A percentile compares a stretch with the other conserved stretches of the same genome.
These are phyloP conservation scores for Nephila pilipes DNA, from an alignment of 1,140 invertebrate species.

Conservation along the genomic window DNA sequence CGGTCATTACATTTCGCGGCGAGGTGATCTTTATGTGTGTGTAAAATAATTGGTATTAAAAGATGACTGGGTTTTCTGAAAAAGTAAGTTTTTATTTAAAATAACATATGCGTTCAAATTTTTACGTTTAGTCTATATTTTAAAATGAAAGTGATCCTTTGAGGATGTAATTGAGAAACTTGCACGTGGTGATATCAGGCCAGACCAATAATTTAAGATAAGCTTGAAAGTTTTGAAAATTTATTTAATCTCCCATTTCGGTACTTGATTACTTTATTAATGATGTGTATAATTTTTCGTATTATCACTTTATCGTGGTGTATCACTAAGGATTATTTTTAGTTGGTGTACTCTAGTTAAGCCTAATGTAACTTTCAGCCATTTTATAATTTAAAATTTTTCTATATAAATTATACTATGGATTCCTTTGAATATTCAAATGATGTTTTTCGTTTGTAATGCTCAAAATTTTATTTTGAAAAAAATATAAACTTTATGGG, in stretches of 20 bases:
- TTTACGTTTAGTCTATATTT: not conserved
- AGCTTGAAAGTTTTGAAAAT: not conserved
- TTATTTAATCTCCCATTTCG: no score
- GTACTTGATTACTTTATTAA: no score
- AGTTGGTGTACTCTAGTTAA: no score
- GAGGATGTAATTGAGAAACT: not conserved
- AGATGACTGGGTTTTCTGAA: constrained; percentile 59
- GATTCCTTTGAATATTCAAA: no score
- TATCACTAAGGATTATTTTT: not conserved
- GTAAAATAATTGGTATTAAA: not conserved
- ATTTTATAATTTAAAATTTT: no score
- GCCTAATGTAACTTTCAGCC: no score
- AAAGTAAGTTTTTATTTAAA: constrained; percentile 61
- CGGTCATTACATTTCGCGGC: not conserved
- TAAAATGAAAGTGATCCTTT: not conserved
- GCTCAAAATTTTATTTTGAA: no score
- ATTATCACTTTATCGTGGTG: no score
- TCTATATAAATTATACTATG: no score
- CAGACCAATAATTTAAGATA: not conserved
- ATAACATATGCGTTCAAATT: not conserved
- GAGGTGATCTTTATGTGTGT: not conserved
- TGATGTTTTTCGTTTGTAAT: no score
- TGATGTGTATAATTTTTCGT: no score
- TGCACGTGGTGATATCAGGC: not conserved
- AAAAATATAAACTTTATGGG: no score